Percentiles rank a stretch among this genome's conserved stretches.
Evolutionary conservation across 2,888 invertebrate species (phyloP).

Genomic region (Epirrhoe alternata): DNA sequence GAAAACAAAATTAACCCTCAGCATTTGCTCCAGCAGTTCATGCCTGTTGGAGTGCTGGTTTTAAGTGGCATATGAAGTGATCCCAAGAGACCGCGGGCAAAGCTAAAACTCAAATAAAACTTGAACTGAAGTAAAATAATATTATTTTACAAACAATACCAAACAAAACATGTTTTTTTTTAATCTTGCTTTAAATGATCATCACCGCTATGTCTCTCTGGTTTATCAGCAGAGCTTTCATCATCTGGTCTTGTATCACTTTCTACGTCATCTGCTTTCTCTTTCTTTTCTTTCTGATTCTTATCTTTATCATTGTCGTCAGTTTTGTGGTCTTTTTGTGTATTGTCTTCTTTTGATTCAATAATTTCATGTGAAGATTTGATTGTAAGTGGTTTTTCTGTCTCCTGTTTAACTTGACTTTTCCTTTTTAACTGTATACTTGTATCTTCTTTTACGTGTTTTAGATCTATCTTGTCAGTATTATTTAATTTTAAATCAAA

Average conservation of each 20-base stretch:
- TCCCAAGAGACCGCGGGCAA: too few relatives aligned
- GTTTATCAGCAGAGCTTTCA: neutral
- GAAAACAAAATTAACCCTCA: too few relatives aligned
- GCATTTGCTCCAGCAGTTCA: too few relatives aligned
- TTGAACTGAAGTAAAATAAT: neutral
- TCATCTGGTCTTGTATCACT: neutral
- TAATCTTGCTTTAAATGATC: neutral
- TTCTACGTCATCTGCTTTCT: neutral
- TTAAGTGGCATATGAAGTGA: too few relatives aligned
- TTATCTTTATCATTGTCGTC: neutral
- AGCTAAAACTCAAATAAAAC: too few relatives aligned
- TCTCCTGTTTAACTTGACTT: neutral
- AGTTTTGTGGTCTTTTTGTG: neutral
- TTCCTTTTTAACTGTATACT: neutral
- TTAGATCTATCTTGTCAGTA: neutral
- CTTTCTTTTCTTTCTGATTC: neutral
- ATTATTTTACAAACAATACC: conserved; percentile 6
- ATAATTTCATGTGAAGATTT: neutral
- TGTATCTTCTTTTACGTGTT: neutral
- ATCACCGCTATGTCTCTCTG: neutral
- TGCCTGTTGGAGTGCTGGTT: too few relatives aligned
- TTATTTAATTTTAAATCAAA: neutral
- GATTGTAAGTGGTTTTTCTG: conserved; percentile 1
- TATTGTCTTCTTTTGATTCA: neutral
- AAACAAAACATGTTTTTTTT: neutral